Conservation (phyloP, 2,888 invertebrate species). For the Entomobrya multifasciata region DNA sequence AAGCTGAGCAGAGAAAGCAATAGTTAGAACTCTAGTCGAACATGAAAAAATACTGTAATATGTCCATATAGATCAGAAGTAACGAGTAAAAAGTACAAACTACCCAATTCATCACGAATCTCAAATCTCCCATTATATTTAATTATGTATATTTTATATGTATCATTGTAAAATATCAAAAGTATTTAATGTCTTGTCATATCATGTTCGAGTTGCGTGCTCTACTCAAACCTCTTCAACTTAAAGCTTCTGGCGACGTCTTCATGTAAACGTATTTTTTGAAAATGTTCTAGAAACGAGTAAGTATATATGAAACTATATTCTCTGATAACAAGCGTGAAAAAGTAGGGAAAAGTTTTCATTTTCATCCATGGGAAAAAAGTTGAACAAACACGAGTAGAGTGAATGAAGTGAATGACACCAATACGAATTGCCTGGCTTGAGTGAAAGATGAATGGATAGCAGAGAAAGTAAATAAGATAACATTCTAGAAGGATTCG, state of each 20-base stretch:
- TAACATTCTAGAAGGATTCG: constrained; percentile 23
- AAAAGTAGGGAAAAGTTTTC: constrained; percentile 14
- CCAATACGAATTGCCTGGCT: background rate
- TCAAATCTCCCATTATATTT: too few relatives aligned
- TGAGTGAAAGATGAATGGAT: constrained; percentile 1
- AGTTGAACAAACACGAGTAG: background rate
- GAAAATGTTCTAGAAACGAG: constrained; percentile 27
- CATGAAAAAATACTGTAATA: background rate
- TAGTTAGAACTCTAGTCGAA: background rate
- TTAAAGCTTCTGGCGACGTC: too few relatives aligned
- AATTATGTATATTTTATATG: too few relatives aligned
- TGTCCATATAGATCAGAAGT: constrained; percentile 30
- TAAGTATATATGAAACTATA: constrained; percentile 2
- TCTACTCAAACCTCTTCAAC: too few relatives aligned
- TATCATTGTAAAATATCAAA: too few relatives aligned
- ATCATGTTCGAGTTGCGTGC: too few relatives aligned
- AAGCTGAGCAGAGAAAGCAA: background rate
- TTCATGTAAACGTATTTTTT: background rate
- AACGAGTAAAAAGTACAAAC: constrained; percentile 14
- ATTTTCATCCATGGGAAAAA: constrained; percentile 10
- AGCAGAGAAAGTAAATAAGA: constrained; percentile 25
- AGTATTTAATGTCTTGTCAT: too few relatives aligned
- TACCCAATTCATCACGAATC: constrained; percentile 4
- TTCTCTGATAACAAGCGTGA: background rate
- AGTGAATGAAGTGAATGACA: background rate